Conservation (phyloP, 2,797 vertebrate genomes). For the Bovichtus variegatus region DNA sequence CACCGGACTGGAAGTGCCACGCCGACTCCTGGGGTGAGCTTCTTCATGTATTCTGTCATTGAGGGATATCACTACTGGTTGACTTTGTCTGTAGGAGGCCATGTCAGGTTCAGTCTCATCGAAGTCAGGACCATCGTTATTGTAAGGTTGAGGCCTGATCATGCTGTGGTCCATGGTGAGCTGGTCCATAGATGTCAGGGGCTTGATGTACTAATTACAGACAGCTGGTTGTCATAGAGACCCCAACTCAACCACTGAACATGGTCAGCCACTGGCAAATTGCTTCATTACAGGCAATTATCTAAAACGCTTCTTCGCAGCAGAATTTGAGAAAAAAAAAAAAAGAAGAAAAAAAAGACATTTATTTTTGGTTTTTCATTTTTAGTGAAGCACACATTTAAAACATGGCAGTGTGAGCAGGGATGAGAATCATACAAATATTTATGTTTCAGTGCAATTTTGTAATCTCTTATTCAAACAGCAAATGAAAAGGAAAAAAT, state of each 20-base stretch:
- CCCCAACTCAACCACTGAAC: slow-evolving; percentile 62
- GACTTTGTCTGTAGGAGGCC: neutral
- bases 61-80: neutral
- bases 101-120: neutral
- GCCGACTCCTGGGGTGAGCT: slow-evolving; percentile 9
- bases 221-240: slow-evolving; percentile 82
- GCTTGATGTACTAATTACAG: slow-evolving; percentile 82
- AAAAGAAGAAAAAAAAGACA: slow-evolving; percentile 32
- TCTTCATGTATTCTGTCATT: slow-evolving; percentile 7
- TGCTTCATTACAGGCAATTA: slow-evolving; percentile 70
- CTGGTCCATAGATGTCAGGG: slow-evolving; percentile 34
- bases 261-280: slow-evolving; percentile 63
- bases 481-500: neutral
- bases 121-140: neutral
- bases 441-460: neutral
- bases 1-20: slow-evolving; percentile 6
- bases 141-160: neutral
- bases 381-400: slow-evolving; percentile 26
- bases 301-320: slow-evolving; percentile 42
- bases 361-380: slow-evolving; percentile 31
- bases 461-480: neutral
- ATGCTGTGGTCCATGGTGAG: neutral
- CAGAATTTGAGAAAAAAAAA: slow-evolving; percentile 29
- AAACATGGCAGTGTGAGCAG: neutral
- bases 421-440: slow-evolving; percentile 3